phyloP scores from a whole-genome alignment of 2,888 invertebrate species.

The Drosophila cyrtoloma region DNA sequence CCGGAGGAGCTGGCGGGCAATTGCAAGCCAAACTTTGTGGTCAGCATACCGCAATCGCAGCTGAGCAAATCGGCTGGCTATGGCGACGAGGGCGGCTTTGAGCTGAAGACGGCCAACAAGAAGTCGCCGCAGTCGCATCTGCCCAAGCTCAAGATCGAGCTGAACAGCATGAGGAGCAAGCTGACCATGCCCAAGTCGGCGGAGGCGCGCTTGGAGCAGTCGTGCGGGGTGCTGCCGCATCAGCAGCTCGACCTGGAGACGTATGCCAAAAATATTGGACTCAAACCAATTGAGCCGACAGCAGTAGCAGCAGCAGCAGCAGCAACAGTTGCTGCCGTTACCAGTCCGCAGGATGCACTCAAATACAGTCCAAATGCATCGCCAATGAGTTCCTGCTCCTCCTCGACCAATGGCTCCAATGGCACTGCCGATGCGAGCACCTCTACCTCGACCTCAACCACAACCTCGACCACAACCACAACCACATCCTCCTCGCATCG shows the following conservation, averaged over 20 bases:
- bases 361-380: slow-evolving; percentile 83
- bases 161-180: slow-evolving; percentile 82
- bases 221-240: slow-evolving; percentile 12
- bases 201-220: slow-evolving; percentile 68
- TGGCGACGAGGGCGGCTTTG: slow-evolving; percentile 78
- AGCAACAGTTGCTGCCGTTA: neutral
- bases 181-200: slow-evolving; percentile 81
- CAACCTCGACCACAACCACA: slow-evolving; percentile 1
- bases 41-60: slow-evolving; percentile 84
- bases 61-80: slow-evolving; percentile 71
- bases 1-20: slow-evolving; percentile 23
- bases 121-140: slow-evolving; percentile 65
- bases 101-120: slow-evolving; percentile 84
- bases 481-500: slow-evolving; percentile 84
- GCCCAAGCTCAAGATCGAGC: slow-evolving; percentile 83
- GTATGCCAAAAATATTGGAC: slow-evolving; percentile 84
- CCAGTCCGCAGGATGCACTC: slow-evolving; percentile 32
- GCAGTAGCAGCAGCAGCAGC: neutral
- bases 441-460: neutral
- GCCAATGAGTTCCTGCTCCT: slow-evolving; percentile 82
- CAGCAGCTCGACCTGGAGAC: slow-evolving; percentile 83
- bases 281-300: slow-evolving; percentile 82
- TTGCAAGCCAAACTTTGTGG: slow-evolving; percentile 76
- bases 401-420: slow-evolving; percentile 79
- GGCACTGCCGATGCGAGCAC: slow-evolving; percentile 55